A percentile compares a stretch with the other conserved stretches of the same genome.
phyloP scores from a whole-genome alignment of 1,140 invertebrate genomes.

The Heterodera schachtii region DNA sequence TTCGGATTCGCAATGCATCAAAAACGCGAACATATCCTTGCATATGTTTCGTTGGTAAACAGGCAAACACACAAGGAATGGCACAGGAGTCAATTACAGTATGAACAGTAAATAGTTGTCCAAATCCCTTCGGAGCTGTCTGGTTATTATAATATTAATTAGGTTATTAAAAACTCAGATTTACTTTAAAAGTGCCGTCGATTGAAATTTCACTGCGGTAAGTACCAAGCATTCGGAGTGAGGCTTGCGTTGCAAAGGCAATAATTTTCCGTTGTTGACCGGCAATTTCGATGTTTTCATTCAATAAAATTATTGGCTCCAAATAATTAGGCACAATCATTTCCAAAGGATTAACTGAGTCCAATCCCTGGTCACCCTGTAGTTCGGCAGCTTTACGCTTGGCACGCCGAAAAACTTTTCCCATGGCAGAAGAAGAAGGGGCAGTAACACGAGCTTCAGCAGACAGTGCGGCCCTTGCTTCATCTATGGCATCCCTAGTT shows the following conservation, averaged over 20 bases:
- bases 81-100: neutral
- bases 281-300: neutral
- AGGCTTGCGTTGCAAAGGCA: conserved; percentile 5
- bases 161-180: neutral
- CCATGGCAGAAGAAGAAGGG: conserved; percentile 9
- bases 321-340: conserved; percentile 6
- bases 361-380: conserved; percentile 6
- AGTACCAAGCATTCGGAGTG: neutral
- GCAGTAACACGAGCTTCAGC: neutral
- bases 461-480: neutral
- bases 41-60: neutral
- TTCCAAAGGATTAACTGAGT: conserved; percentile 5
- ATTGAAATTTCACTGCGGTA: neutral
- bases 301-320: neutral
- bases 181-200: conserved; percentile 16
- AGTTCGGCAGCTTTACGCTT: neutral
- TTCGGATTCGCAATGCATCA: neutral
- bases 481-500: neutral
- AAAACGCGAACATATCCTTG: neutral
- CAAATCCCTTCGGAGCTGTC: conserved; percentile 1
- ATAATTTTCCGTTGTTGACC: neutral
- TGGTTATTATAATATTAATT: neutral
- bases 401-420: neutral
- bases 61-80: neutral
- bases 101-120: conserved; percentile 3